Evolutionary conservation across 2,797 vertebrate genomes (phyloP).

Genomic region (Amblyraja radiata): DNA sequence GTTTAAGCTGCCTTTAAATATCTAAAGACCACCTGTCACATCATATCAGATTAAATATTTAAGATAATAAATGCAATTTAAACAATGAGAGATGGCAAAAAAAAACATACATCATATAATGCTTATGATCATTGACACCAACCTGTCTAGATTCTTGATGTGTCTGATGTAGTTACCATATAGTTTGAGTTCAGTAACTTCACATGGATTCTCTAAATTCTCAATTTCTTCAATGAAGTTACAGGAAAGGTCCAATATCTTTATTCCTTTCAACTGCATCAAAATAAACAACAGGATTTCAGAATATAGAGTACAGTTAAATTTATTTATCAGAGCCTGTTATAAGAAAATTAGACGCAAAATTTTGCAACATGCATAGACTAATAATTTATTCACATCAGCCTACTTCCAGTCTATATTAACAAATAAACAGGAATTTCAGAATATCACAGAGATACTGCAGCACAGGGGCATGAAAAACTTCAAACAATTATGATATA

Average conservation of each 20-base stretch:
- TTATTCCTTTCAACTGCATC: conserved; percentile 15
- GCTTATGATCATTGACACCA: not conserved
- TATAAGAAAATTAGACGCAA: not conserved
- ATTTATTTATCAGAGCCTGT: not conserved
- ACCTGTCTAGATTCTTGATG: conserved; percentile 31
- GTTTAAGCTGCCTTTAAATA: not conserved
- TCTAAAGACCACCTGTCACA: not conserved
- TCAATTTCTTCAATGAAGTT: conserved; percentile 33
- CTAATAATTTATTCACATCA: not conserved
- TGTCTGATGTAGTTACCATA: conserved; percentile 31
- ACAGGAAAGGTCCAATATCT: conserved; percentile 28
- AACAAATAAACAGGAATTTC: not conserved
- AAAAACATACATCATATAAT: not conserved
- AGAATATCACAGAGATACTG: not conserved
- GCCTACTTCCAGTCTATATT: not conserved
- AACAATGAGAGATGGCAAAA: not conserved
- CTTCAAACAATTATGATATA: not conserved
- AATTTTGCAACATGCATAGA: not conserved
- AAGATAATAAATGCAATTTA: not conserved
- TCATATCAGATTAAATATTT: not conserved
- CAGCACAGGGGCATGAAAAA: not conserved
- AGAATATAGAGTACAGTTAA: not conserved
- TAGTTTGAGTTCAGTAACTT: conserved; percentile 24
- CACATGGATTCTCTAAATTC: conserved; percentile 2
- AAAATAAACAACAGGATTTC: conserved; percentile 7